Conservation (phyloP, 2,113 vertebrate species). For the Lagenorhynchus albirostris region DNA sequence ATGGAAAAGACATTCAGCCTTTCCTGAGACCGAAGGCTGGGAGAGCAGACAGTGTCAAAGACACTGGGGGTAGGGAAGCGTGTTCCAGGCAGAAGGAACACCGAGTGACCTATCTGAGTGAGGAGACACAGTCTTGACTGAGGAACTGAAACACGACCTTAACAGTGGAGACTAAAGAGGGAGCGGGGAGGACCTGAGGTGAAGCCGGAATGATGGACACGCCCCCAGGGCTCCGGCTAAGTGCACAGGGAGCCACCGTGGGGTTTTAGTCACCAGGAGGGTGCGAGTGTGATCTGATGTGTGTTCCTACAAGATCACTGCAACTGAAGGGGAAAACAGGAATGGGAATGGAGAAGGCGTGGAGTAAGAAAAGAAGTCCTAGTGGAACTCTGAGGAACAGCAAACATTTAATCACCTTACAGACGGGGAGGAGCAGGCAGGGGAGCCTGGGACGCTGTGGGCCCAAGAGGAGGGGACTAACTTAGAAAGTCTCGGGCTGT, state of each 20-base stretch:
- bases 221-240: rapidly evolving
- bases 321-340: not conserved
- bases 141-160: not conserved
- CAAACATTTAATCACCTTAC: rapidly evolving
- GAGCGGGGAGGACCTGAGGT: rapidly evolving
- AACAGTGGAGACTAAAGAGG: not conserved
- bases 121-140: not conserved
- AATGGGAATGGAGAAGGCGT: not conserved
- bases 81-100: not conserved
- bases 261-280: not conserved
- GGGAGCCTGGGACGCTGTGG: not conserved
- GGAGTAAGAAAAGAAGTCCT: not conserved
- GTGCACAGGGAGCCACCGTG: rapidly evolving
- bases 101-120: too few species aligned
- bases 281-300: not conserved
- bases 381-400: not conserved
- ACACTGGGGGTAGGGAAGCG: not conserved
- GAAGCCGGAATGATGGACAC: rapidly evolving
- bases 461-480: not conserved
- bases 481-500: rapidly evolving
- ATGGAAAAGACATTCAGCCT: not conserved
- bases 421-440: not conserved
- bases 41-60: not conserved
- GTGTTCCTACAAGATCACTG: not conserved
- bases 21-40: not conserved